Evolutionary conservation across 2,888 invertebrate genomes (phyloP), one percentile per base, ranked within the genome.

Genomic region (Drosophila kuntzei): DNA sequence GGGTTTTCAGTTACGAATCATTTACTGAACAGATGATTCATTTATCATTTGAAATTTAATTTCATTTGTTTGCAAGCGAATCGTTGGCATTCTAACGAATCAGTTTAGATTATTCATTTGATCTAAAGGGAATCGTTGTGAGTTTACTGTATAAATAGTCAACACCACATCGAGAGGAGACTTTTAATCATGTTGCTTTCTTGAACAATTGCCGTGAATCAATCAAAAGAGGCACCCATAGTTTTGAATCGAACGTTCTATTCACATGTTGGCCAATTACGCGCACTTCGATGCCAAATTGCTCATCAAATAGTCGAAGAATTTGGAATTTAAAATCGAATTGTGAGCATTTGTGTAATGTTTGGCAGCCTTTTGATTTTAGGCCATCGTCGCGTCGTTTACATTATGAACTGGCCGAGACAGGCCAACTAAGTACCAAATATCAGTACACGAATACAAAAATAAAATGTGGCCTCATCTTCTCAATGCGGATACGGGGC

Each of bases 261-360:
- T 44, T 57, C 62, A 43, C 44, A 81, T 85, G 79, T 71, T 68
- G 68, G 63, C 65, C 71, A 81, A 81, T 81, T 78, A 80, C 64
- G 68, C 72, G 63, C 64, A 86, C 79, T 81, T 67, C 63, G 62
- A 55, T 63, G 59, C 67, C 62, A 73, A 83, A 73, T 77, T 65
- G 62, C 60, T 55, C 64, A 80, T 80, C 78, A 73, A 70, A 66
- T 59, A 43, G 53, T 36, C 44, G 20, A 29, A 39, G 36, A 54
- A 57, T 37, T 41, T 53, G n/a, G n/a, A 34, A 47, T 51, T 57
- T 53, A 34, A 69, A 51, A 47, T 25, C 16, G 39, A 69, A 58
- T 71, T 77, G 51, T 25, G 46, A 66, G 47, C 66, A 77, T 71
- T 66, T 76, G 54, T 49, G 71, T 64, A 34, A 61, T 61, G 55